phyloP scores from a whole-genome alignment of 2,888 invertebrate genomes.

The Latrodectus elegans region DNA sequence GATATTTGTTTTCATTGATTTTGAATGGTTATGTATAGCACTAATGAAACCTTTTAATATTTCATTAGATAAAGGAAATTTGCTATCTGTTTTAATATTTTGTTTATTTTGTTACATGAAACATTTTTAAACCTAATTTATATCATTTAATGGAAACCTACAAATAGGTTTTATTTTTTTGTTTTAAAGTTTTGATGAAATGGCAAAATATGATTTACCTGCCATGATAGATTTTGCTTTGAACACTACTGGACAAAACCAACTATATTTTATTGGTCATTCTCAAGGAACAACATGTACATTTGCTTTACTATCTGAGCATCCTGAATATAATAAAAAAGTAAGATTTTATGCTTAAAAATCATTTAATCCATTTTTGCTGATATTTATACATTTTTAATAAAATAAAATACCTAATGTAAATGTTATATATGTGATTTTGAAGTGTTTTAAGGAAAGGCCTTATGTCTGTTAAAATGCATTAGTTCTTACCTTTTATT shows the following conservation, averaged over 20 bases:
- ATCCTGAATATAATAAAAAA: slow-evolving; percentile 71
- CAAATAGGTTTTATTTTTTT: neutral
- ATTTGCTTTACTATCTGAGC: slow-evolving; percentile 73
- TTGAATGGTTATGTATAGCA: too few species aligned
- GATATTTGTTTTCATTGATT: too few species aligned
- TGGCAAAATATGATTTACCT: slow-evolving; percentile 77
- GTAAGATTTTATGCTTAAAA: slow-evolving; percentile 17
- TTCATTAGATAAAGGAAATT: too few species aligned
- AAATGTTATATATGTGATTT: too few species aligned
- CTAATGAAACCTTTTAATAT: too few species aligned
- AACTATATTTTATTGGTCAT: slow-evolving; percentile 75
- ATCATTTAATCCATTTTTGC: neutral
- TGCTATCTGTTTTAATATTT: too few species aligned
- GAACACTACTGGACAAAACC: slow-evolving; percentile 72
- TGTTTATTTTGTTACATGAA: too few species aligned
- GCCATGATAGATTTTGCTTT: slow-evolving; percentile 76
- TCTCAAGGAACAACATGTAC: slow-evolving; percentile 76
- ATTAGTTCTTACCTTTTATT: too few species aligned
- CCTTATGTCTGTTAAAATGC: too few species aligned
- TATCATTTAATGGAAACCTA: neutral
- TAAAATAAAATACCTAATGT: too few species aligned
- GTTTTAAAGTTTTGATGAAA: slow-evolving; percentile 76
- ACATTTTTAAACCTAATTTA: neutral
- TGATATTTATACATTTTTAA: neutral
- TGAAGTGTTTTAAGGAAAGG: too few species aligned